Evolutionary conservation across 2,797 vertebrate species (phyloP).

Genomic region (Microctenopoma steveboyesi): DNA sequence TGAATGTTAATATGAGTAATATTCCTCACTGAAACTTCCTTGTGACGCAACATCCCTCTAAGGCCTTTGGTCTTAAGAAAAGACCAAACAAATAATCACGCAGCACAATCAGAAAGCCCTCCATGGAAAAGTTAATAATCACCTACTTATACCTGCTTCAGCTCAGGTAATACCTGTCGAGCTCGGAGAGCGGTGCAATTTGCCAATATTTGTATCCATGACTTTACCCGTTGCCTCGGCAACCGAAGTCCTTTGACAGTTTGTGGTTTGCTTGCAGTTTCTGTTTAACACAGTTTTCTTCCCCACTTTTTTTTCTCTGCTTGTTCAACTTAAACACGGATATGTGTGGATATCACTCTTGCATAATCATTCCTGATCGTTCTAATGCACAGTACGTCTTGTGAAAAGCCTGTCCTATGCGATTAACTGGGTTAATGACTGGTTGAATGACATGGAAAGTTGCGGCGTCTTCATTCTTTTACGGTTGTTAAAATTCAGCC

Average conservation of each 20-base stretch:
- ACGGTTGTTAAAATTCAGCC: no score
- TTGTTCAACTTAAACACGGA: conserved; percentile 31
- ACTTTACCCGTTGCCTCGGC: conserved; percentile 42
- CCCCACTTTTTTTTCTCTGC: background rate
- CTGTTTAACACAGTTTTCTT: conserved; percentile 8
- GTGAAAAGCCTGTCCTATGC: background rate
- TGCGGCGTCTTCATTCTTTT: background rate
- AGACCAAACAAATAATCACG: conserved; percentile 22
- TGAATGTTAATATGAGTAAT: conserved; percentile 34
- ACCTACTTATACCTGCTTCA: conserved; percentile 28
- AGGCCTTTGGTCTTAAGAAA: background rate
- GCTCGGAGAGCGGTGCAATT: conserved; percentile 21
- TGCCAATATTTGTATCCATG: conserved; percentile 67
- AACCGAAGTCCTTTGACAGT: conserved; percentile 40
- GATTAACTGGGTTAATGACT: background rate
- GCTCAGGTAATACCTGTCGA: conserved; percentile 53
- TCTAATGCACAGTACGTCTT: background rate
- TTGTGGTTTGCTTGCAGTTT: conserved; percentile 32
- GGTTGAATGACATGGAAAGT: background rate
- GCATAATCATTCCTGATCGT: background rate
- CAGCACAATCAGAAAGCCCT: conserved; percentile 21
- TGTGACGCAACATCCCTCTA: conserved; percentile 19
- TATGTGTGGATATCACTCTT: conserved; percentile 13
- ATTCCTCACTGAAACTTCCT: conserved; percentile 24
- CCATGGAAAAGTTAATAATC: conserved; percentile 62